phyloP scores from a whole-genome alignment of 1,140 invertebrate genomes.

The Drosophila ogumai region DNA sequence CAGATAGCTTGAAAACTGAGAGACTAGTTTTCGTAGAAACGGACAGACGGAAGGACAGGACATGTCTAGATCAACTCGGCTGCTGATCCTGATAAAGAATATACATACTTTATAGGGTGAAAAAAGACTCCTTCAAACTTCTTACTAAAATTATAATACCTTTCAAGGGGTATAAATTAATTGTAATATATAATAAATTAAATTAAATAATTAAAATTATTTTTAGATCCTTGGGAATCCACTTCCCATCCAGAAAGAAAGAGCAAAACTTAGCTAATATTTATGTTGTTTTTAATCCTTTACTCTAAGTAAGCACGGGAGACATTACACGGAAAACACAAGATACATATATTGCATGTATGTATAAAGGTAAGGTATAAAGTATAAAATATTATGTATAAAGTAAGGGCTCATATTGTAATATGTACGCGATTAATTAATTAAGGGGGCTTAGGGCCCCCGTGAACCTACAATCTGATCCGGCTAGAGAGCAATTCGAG shows the following conservation, averaged over 20 bases:
- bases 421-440: slow-evolving; percentile 39
- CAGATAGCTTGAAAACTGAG: too few relatives aligned
- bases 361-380: slow-evolving; percentile 36
- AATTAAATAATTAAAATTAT: too few relatives aligned
- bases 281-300: slow-evolving; percentile 44
- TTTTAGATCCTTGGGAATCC: too few relatives aligned
- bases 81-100: too few relatives aligned
- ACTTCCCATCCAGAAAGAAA: background rate
- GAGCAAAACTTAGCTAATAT: slow-evolving; percentile 1
- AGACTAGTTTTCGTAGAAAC: too few relatives aligned
- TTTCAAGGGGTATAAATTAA: too few relatives aligned
- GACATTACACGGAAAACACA: slow-evolving; percentile 42
- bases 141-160: too few relatives aligned
- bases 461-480: slow-evolving; percentile 35
- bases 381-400: slow-evolving; percentile 29
- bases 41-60: too few relatives aligned
- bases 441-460: slow-evolving; percentile 7
- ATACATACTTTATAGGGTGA: too few relatives aligned
- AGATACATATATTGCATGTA: slow-evolving; percentile 47
- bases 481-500: slow-evolving; percentile 51
- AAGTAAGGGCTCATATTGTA: slow-evolving; percentile 33
- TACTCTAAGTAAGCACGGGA: slow-evolving; percentile 55
- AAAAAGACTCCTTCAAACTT: too few relatives aligned
- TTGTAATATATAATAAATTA: too few relatives aligned
- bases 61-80: too few relatives aligned